These are phyloP conservation scores for Staurois parvus DNA, from an alignment of 2,797 vertebrate genomes.

Conservation along the genomic window DNA sequence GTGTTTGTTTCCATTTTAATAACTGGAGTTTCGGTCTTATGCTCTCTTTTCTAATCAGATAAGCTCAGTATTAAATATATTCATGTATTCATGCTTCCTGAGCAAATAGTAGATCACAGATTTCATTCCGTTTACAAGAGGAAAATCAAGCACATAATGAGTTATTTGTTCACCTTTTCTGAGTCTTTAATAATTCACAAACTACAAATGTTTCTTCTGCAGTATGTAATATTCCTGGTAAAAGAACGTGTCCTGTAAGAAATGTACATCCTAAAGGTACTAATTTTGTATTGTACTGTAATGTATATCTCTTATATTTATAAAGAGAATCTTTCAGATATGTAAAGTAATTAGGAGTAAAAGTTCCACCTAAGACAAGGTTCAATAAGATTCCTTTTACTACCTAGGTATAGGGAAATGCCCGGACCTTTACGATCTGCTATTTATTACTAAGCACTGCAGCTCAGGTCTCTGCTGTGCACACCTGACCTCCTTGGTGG, in stretches of 20 bases:
- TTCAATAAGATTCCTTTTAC: no score
- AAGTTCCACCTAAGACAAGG: no score
- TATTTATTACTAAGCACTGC: no score
- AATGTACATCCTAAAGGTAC: no score
- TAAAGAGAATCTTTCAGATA: no score
- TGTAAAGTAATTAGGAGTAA: no score
- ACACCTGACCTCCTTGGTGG: no score
- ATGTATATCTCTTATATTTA: no score
- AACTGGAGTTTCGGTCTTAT: background rate
- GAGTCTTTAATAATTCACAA: constrained; percentile 1
- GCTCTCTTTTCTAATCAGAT: background rate
- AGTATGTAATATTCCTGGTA: background rate
- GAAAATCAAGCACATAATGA: background rate
- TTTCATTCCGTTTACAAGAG: background rate
- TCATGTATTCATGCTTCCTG: background rate
- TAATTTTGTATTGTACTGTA: no score
- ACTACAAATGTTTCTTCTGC: constrained; percentile 11
- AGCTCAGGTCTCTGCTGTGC: no score
- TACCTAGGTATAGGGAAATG: no score
- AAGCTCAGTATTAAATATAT: constrained; percentile 7
- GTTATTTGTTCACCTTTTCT: constrained; percentile 5
- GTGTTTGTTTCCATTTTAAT: background rate
- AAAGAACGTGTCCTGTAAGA: background rate
- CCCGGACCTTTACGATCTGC: no score
- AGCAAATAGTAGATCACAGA: constrained; percentile 2